Evolutionary conservation across 2,888 invertebrate genomes (phyloP).

Genomic region (Plagodis dolabraria): DNA sequence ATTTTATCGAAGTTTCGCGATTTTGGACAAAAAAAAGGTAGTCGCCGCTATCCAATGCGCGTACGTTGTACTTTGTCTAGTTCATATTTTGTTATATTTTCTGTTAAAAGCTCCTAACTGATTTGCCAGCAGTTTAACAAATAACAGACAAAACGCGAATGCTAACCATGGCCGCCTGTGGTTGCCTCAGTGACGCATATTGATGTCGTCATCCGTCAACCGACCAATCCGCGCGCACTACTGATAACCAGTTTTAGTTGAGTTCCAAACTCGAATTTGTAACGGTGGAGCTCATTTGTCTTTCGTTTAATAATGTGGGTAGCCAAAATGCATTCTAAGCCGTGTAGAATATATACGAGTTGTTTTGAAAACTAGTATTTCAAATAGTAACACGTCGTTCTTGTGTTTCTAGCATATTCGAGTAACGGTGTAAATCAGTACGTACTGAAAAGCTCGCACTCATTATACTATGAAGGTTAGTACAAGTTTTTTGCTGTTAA

Average conservation of each 20-base stretch:
- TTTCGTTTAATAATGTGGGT: conserved; percentile 29
- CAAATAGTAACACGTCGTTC: too few relatives aligned
- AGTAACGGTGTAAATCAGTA: too few relatives aligned
- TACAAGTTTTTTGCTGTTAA: too few relatives aligned
- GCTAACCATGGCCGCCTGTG: conserved; percentile 54
- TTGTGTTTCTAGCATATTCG: too few relatives aligned
- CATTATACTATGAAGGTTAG: too few relatives aligned
- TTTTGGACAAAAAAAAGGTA: too few relatives aligned
- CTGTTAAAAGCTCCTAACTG: too few relatives aligned
- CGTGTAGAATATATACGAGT: not conserved
- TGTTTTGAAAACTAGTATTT: not conserved
- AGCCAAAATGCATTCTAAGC: conserved; percentile 8
- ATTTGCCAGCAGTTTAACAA: not conserved
- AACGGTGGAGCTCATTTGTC: conserved; percentile 39
- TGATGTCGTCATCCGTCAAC: conserved; percentile 79
- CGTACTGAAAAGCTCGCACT: too few relatives aligned
- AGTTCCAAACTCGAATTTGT: conserved; percentile 74
- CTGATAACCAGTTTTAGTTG: conserved; percentile 74
- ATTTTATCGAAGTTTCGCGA: too few relatives aligned
- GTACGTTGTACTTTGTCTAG: too few relatives aligned
- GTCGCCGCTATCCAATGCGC: too few relatives aligned
- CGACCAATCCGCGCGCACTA: conserved; percentile 69
- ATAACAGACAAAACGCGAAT: conserved; percentile 25
- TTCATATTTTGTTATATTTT: too few relatives aligned
- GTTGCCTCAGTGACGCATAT: conserved; percentile 71